Conservation (phyloP, 2,888 invertebrate genomes). For the Troglohyphantes excavatus region DNA sequence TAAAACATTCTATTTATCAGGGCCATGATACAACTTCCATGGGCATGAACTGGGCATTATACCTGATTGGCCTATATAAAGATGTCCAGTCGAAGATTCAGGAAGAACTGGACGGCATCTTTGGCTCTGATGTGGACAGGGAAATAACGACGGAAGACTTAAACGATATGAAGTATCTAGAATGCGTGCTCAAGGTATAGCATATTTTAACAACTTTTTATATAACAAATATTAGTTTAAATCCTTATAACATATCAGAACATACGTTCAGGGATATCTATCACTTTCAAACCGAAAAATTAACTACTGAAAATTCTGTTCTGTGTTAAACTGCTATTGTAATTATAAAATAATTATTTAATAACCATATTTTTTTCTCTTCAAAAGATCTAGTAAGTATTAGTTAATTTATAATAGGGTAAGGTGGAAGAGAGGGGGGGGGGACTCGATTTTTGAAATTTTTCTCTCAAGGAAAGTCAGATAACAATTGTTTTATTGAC, state of each 20-base stretch:
- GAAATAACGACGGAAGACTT: slow-evolving; percentile 91
- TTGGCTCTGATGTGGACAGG: slow-evolving; percentile 88
- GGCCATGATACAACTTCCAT: slow-evolving; percentile 87
- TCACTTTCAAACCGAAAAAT: too few relatives aligned
- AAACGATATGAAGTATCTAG: slow-evolving; percentile 86
- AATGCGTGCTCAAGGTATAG: slow-evolving; percentile 82
- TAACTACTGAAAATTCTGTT: not conserved
- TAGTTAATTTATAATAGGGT: too few relatives aligned
- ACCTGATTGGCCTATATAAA: slow-evolving; percentile 86
- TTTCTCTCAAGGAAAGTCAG: too few relatives aligned
- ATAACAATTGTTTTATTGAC: too few relatives aligned
- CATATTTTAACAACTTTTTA: not conserved
- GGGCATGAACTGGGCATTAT: slow-evolving; percentile 90
- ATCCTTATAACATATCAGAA: too few relatives aligned
- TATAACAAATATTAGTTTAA: not conserved
- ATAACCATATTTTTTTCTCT: too few relatives aligned
- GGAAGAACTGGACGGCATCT: slow-evolving; percentile 89
- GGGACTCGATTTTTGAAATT: too few relatives aligned
- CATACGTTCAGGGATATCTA: too few relatives aligned
- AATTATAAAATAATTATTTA: too few relatives aligned
- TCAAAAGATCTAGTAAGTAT: too few relatives aligned
- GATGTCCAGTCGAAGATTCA: slow-evolving; percentile 86
- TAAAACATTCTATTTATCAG: slow-evolving; percentile 26
- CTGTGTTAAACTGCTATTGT: not conserved
- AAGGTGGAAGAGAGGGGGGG: too few relatives aligned